Conservation (phyloP, 2,888 invertebrate genomes). For the Megamerina dolium region DNA sequence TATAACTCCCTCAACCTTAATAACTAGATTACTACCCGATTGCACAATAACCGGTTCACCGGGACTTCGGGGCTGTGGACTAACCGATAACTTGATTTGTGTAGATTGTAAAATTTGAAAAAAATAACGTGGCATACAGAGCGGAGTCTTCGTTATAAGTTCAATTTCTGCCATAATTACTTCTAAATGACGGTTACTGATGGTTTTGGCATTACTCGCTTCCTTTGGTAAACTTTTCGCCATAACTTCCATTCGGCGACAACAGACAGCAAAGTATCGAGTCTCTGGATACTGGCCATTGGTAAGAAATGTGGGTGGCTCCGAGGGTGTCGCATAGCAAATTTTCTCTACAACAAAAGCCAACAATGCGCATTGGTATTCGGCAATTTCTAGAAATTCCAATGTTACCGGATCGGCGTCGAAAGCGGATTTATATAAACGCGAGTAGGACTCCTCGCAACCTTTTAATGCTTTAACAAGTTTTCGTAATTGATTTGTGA, state of each 20-base stretch:
- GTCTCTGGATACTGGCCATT: slow-evolving; percentile 47
- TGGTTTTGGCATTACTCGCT: slow-evolving; percentile 41
- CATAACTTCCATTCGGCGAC: slow-evolving; percentile 42
- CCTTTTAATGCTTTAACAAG: slow-evolving; percentile 64
- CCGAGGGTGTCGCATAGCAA: slow-evolving; percentile 47
- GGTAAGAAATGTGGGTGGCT: slow-evolving; percentile 41
- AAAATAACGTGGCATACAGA: slow-evolving; percentile 70
- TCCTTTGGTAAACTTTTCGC: slow-evolving; percentile 43
- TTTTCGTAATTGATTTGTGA: slow-evolving; percentile 71
- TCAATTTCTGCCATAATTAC: slow-evolving; percentile 57
- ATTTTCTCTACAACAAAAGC: slow-evolving; percentile 46
- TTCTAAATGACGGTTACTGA: slow-evolving; percentile 52
- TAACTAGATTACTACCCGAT: slow-evolving; percentile 76
- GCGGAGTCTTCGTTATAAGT: slow-evolving; percentile 57
- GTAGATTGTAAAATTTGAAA: slow-evolving; percentile 81
- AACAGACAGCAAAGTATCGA: slow-evolving; percentile 40
- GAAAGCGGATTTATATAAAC: slow-evolving; percentile 75
- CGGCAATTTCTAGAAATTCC: slow-evolving; percentile 61
- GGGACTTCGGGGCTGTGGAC: slow-evolving; percentile 70
- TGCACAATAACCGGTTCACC: slow-evolving; percentile 82
- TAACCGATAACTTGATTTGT: slow-evolving; percentile 72
- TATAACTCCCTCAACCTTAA: slow-evolving; percentile 91
- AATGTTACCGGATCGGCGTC: slow-evolving; percentile 78
- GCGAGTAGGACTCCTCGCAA: slow-evolving; percentile 68
- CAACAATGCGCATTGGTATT: slow-evolving; percentile 45